Percentiles rank a stretch among this genome's conserved stretches.
Evolutionary conservation across 1,140 invertebrate genomes (phyloP).

Genomic region (Drosophila oshimai): DNA sequence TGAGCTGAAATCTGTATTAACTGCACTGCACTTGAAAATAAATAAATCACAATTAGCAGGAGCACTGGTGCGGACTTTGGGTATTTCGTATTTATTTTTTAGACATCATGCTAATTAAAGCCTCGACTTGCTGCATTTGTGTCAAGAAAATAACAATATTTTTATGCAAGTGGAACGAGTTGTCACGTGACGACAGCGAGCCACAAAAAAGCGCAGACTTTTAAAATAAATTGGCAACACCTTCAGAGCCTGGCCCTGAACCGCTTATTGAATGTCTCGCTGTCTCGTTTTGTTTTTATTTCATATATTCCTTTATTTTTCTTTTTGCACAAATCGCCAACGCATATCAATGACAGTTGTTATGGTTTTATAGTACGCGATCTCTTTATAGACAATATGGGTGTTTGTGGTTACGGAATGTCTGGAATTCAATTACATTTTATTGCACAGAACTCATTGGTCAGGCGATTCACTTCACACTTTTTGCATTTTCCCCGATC

Average conservation of each 20-base stretch:
- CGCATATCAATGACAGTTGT: conserved; percentile 30
- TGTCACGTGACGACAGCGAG: conserved; percentile 58
- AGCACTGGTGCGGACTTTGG: neutral
- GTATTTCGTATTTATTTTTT: conserved; percentile 27
- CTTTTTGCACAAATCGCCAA: conserved; percentile 18
- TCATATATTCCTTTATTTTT: conserved; percentile 19
- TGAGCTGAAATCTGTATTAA: conserved; percentile 6
- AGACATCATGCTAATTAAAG: conserved; percentile 40
- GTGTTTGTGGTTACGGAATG: conserved; percentile 21
- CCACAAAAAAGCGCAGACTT: conserved; percentile 48
- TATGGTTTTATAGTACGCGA: conserved; percentile 1
- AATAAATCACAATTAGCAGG: conserved; percentile 20
- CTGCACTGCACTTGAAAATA: conserved; percentile 31
- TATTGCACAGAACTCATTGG: conserved; percentile 27
- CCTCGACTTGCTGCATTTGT: conserved; percentile 50
- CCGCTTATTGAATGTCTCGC: conserved; percentile 71
- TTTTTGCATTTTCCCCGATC: conserved; percentile 22
- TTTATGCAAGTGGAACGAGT: conserved; percentile 68
- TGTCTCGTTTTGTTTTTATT: conserved; percentile 18
- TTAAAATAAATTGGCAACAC: conserved; percentile 77
- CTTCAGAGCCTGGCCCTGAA: conserved; percentile 69
- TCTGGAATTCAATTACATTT: conserved; percentile 38
- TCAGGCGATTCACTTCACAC: conserved; percentile 35
- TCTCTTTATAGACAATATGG: neutral
- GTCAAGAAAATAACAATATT: conserved; percentile 50